A percentile compares a stretch with the other conserved stretches of the same genome.
Evolutionary conservation across 1,140 invertebrate species (phyloP).

Genomic region (Zaprionus africanus): DNA sequence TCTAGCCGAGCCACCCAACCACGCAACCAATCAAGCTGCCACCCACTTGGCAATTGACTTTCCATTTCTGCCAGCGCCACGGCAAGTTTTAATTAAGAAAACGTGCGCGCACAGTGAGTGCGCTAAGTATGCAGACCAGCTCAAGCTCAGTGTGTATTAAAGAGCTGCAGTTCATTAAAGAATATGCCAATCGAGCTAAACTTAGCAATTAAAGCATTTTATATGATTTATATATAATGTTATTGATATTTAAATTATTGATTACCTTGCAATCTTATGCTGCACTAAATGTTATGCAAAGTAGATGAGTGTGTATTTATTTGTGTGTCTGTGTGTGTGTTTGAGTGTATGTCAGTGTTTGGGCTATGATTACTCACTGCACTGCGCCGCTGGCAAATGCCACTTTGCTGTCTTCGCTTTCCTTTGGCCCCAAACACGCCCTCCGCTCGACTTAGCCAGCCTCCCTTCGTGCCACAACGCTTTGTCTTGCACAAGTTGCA

Average conservation of each 20-base stretch:
- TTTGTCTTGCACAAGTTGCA: slow-evolving; percentile 33
- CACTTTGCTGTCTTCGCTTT: slow-evolving; percentile 47
- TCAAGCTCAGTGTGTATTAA: neutral
- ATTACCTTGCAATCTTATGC: slow-evolving; percentile 4
- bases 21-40: slow-evolving; percentile 19
- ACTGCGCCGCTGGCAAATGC: slow-evolving; percentile 23
- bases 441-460: slow-evolving; percentile 16
- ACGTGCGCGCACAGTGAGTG: slow-evolving; percentile 53
- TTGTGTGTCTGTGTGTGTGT: neutral
- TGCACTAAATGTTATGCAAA: slow-evolving; percentile 41
- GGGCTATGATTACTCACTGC: slow-evolving; percentile 25
- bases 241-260: neutral
- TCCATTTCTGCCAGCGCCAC: slow-evolving; percentile 61
- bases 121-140: slow-evolving; percentile 2
- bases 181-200: neutral
- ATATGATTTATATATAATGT: slow-evolving; percentile 20
- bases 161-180: neutral
- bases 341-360: neutral
- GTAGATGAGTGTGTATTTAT: slow-evolving; percentile 4
- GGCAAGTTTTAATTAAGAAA: slow-evolving; percentile 79
- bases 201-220: slow-evolving; percentile 2
- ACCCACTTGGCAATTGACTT: slow-evolving; percentile 40
- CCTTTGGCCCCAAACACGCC: slow-evolving; percentile 27
- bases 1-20: slow-evolving; percentile 54
- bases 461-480: slow-evolving; percentile 15